A percentile compares a stretch with the other conserved stretches of the same genome.
phyloP scores from a whole-genome alignment of 2,888 invertebrate genomes.

The Drosophila nr. perissopoda region DNA sequence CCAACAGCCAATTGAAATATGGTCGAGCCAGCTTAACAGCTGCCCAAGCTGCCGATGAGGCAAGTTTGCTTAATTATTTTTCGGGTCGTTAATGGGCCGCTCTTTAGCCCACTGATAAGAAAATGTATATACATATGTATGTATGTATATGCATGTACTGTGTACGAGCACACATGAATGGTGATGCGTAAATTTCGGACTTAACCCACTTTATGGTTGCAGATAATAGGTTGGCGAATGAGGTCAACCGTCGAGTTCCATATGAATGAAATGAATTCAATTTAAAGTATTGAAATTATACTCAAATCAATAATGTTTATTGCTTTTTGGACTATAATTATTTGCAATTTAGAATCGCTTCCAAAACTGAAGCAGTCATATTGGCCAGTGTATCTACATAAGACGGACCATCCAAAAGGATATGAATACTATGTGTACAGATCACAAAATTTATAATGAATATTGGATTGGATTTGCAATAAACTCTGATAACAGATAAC shows the following conservation, averaged over 20 bases:
- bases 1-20: conserved; percentile 28
- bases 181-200: conserved; percentile 27
- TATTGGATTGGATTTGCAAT: not conserved
- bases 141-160: not conserved
- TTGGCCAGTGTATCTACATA: not conserved
- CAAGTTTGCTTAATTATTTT: conserved; percentile 47
- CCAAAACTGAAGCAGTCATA: not conserved
- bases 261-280: not conserved
- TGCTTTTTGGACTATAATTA: not conserved
- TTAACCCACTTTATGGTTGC: conserved; percentile 8
- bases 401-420: not conserved
- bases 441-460: not conserved
- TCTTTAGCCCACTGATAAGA: conserved; percentile 17
- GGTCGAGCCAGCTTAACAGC: conserved; percentile 8
- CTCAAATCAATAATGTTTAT: not conserved
- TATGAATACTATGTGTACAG: not conserved
- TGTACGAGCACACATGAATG: conserved; percentile 10
- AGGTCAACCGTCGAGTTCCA: not conserved
- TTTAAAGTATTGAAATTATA: not conserved
- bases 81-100: conserved; percentile 38
- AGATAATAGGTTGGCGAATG: conserved; percentile 1
- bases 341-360: not conserved
- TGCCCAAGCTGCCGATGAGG: conserved; percentile 1
- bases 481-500: not conserved
- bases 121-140: not conserved